These are phyloP conservation scores for Epirrhoe tristata DNA, from an alignment of 2,888 invertebrate species.

Conservation along the genomic window DNA sequence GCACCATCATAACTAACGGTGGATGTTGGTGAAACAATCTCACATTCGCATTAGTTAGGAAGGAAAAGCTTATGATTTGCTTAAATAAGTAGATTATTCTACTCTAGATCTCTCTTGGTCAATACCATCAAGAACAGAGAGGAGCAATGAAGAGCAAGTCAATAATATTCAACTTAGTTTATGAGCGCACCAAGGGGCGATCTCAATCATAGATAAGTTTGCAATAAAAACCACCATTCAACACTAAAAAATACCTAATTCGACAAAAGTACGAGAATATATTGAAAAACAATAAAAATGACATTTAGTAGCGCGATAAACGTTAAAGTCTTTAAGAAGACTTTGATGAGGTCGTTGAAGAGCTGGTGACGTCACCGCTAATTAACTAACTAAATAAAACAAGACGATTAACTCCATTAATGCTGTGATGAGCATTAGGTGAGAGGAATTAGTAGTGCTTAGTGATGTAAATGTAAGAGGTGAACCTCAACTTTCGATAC, in stretches of 20 bases:
- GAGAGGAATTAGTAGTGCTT: constrained; percentile 7
- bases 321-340: constrained; percentile 11
- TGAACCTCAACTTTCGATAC: too few species aligned
- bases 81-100: too few species aligned
- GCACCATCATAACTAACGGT: not conserved
- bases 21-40: too few species aligned
- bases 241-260: not conserved
- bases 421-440: constrained; percentile 10
- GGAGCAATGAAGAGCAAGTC: too few species aligned
- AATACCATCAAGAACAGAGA: too few species aligned
- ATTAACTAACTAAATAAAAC: constrained; percentile 14
- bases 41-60: too few species aligned
- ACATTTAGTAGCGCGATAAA: constrained; percentile 33
- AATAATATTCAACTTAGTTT: too few species aligned
- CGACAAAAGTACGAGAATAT: constrained; percentile 9
- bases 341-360: not conserved
- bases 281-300: constrained; percentile 39
- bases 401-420: constrained; percentile 14
- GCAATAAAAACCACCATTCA: constrained; percentile 16
- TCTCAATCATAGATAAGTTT: constrained; percentile 5
- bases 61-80: too few species aligned
- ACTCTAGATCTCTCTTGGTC: too few species aligned
- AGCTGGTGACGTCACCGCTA: not conserved
- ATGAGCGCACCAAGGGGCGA: not conserved
- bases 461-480: not conserved